Base-by-base conservation (phyloP, 2,797 vertebrate species). In the Rhodeus uyekii region DNA sequence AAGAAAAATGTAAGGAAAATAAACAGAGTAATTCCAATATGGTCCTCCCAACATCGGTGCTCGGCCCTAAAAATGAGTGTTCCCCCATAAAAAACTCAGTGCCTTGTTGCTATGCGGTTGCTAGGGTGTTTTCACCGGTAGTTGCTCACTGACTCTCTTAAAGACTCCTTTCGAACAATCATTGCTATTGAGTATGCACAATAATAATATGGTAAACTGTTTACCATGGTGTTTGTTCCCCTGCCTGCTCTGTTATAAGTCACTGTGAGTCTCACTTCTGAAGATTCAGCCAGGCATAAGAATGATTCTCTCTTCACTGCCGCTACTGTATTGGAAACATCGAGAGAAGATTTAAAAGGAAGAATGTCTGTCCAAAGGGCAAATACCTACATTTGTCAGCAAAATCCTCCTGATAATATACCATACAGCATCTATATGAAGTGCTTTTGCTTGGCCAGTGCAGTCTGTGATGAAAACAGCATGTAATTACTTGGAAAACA, bases 401-500 rank as follows among this genome's bases (percentile, higher is more conserved):
- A 18, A 78, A 71, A 77, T 63, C 79, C 80, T 42, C 36, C 16
- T 2, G 27, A 76, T 53, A 19, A 50, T 71, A 34, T 61, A 76
- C 29, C 34, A 44, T 55, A 71, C 48, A 61, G 13, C 61, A 60
- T 61, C 44, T 46, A 75, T 65, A 44, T 16, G 16, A 80, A 81
- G 16, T 34, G 5, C 39, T 73, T 61, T 22, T 24, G 9, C 42
- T 27, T 10, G 3, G 13, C 69, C 58, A 64, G n/a, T 19, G 53
- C 64, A 22, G 69, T 39, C 34, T 39, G 10, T 42, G 60, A 55
- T 32, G 38, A 75, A 75, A 75, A 67, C 10, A 39, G 19, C 19
- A 32, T 50, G 32, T 42, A 50, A 74, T 81, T 74, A 55, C 24
- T 53, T 81, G 44, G 60, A 53, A 65, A 74, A 75, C 71, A 75